Percentiles rank a stretch among this genome's conserved stretches.
These are phyloP conservation scores for Drosophila hamatofila DNA, from an alignment of 2,888 invertebrate genomes.

Conservation along the genomic window DNA sequence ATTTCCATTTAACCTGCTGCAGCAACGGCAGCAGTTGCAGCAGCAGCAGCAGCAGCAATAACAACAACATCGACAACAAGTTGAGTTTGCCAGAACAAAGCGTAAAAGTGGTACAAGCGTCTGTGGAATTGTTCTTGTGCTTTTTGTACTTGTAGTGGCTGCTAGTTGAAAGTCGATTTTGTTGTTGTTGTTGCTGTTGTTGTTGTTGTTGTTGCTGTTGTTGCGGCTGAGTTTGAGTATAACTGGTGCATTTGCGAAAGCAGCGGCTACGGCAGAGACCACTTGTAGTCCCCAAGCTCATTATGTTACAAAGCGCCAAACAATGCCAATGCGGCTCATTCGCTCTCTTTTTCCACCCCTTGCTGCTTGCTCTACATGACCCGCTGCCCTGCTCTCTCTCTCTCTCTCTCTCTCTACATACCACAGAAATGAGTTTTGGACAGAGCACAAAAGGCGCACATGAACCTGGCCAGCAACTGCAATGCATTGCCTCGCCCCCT, in stretches of 20 bases:
- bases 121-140: conserved; percentile 77
- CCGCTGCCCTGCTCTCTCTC: conserved; percentile 8
- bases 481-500: conserved; percentile 50
- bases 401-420: conserved; percentile 14
- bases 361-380: not conserved
- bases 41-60: conserved; percentile 32
- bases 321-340: conserved; percentile 73
- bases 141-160: conserved; percentile 44
- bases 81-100: conserved; percentile 73
- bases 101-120: conserved; percentile 81
- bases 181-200: conserved; percentile 6
- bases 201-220: conserved; percentile 21
- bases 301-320: conserved; percentile 82
- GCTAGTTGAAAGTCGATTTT: conserved; percentile 38
- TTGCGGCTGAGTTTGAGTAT: conserved; percentile 27
- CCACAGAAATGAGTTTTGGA: conserved; percentile 73
- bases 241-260: conserved; percentile 45
- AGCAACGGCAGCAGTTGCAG: conserved; percentile 13
- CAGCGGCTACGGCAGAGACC: conserved; percentile 63
- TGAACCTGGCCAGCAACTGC: conserved; percentile 68
- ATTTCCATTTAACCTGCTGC: conserved; percentile 71
- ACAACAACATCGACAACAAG: conserved; percentile 33
- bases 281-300: conserved; percentile 82
- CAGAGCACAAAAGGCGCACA: conserved; percentile 72
- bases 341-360: conserved; percentile 3